Conservation (phyloP, 2,888 invertebrate genomes). For the Xiphydria camelus region DNA sequence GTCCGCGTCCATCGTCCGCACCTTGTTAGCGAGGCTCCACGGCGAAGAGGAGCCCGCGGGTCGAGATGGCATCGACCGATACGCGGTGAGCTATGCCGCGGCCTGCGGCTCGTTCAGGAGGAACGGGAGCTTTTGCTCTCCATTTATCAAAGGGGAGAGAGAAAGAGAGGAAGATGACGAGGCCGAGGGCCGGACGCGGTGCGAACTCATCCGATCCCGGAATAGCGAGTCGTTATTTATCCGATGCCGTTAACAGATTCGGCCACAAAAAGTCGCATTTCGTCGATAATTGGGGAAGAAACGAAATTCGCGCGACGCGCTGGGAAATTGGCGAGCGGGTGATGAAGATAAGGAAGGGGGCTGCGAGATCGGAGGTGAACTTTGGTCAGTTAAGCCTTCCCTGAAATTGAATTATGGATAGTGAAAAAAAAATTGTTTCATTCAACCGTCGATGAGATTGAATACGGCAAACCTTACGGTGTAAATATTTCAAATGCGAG, state of each 20-base stretch:
- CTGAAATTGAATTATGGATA: too few species aligned
- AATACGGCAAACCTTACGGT: too few species aligned
- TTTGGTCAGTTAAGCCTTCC: too few species aligned
- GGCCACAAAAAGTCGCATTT: conserved; percentile 38
- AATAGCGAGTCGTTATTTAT: conserved; percentile 48
- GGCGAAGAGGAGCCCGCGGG: not conserved
- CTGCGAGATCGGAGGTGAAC: too few species aligned
- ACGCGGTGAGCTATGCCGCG: conserved; percentile 39
- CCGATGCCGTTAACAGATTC: conserved; percentile 44
- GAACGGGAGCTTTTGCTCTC: conserved; percentile 34
- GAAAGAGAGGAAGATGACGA: conserved; percentile 15
- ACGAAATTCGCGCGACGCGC: conserved; percentile 22
- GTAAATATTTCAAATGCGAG: too few species aligned
- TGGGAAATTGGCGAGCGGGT: conserved; percentile 9
- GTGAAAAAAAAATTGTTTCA: too few species aligned
- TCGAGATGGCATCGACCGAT: conserved; percentile 40
- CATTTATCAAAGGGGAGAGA: conserved; percentile 43
- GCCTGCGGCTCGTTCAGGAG: conserved; percentile 29
- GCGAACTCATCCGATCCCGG: conserved; percentile 42
- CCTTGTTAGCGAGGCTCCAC: conserved; percentile 38
- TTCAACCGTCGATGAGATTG: too few species aligned
- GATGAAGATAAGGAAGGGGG: conserved; percentile 8
- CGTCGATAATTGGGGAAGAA: conserved; percentile 45
- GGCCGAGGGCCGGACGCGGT: conserved; percentile 15
- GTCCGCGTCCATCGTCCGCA: conserved; percentile 30